phyloP scores from a whole-genome alignment of 2,888 invertebrate genomes.

The Coleophora flavipennella region DNA sequence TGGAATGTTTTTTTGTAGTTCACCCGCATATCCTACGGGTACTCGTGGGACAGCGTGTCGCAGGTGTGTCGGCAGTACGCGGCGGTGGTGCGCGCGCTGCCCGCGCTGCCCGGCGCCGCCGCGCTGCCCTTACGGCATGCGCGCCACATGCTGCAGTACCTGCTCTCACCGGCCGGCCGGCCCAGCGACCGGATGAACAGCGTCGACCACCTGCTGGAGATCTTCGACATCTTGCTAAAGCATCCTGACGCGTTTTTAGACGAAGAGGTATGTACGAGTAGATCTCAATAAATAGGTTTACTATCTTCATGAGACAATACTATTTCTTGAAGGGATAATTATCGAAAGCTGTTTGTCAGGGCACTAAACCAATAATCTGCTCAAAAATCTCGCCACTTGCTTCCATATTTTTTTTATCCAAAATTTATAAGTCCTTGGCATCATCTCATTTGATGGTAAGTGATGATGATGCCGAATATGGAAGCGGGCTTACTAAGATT shows the following conservation, averaged over 20 bases:
- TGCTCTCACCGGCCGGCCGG: conserved; percentile 34
- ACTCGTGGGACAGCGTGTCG: conserved; percentile 73
- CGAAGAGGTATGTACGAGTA: conserved; percentile 78
- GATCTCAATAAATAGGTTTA: no score
- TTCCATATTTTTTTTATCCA: no score
- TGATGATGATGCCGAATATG: no score
- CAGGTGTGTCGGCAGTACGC: conserved; percentile 71
- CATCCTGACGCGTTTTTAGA: conserved; percentile 78
- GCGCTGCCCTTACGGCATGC: conserved; percentile 73
- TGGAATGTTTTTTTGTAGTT: conserved; percentile 45
- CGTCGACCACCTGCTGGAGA: conserved; percentile 76
- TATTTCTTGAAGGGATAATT: no score
- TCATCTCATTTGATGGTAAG: no score
- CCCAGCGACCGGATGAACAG: conserved; percentile 63
- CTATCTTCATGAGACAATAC: no score
- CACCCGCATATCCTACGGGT: conserved; percentile 70
- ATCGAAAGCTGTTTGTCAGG: no score
- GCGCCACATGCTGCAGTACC: conserved; percentile 71
- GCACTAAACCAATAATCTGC: no score
- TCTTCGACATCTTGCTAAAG: conserved; percentile 48
- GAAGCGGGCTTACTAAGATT: no score
- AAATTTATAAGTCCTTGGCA: no score
- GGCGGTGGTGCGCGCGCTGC: conserved; percentile 62
- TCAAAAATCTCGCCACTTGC: no score
- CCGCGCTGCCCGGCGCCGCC: conserved; percentile 76